Evolutionary conservation across 2,888 invertebrate genomes (phyloP), one percentile per base, ranked within the genome.

Genomic region (Volucella inanis): DNA sequence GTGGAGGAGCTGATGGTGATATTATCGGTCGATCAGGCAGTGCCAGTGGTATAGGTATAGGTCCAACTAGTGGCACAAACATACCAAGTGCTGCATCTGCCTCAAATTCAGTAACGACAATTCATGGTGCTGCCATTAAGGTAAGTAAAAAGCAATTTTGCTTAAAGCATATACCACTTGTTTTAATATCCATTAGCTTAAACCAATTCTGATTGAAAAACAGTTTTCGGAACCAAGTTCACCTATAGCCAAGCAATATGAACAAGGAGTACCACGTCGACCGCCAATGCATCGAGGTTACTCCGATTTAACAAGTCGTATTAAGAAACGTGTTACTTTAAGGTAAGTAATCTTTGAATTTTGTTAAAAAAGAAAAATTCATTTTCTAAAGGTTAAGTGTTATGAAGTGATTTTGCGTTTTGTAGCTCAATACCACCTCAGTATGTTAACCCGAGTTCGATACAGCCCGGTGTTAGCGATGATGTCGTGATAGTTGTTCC

Each of bases 251-350:
- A 94, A 94, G 88, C 93, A 91, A 88, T 94, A 94, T 90, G 92
- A 90, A 71, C 88, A 90, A 80, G 90, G 62, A 18, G 76, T 79
- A 41, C 89, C 89, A 71, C 88, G 88, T 72, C 84, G 91, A 90
- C 89, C 89, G 87, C 94, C 94, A 70, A 95, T 95, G 93, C 94
- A 95, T 90, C 92, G 95, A 82, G 95, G 95, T 47, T 95, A 94
- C 91, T 96, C 96, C 52, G 97, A 97, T 91, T 94, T 97, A 88
- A 95, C 96, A 87, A 95, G 94, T 91, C 94, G 96, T 90, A 95
- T 96, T 89, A 95, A 96, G 91, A 97, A 97, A 93, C 94, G 96
- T 92, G 97, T 97, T 78, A 97, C 97, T 64, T 94, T 97, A 89
- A 95, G 97, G 96, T 96, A 91, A 93, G 92, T 49, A 41, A 41